Evolutionary conservation across 2,888 invertebrate genomes (phyloP).

Genomic region (Adelognathus sp.): DNA sequence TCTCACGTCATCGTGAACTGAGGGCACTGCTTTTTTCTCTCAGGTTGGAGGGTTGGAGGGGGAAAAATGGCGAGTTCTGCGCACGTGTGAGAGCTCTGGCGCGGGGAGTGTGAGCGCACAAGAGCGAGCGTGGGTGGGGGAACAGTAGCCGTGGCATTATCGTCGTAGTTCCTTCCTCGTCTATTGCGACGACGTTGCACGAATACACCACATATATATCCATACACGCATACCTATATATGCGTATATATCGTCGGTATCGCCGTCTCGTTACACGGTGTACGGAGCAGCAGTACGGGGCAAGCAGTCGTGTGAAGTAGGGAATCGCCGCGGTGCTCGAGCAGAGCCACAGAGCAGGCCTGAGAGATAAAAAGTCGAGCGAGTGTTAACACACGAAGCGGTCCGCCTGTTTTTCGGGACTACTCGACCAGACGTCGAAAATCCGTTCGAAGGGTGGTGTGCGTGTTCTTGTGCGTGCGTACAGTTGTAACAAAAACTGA

Average conservation of each 20-base stretch:
- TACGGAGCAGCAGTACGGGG: conserved; percentile 28
- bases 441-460: conserved; percentile 45
- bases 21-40: background rate
- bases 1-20: conserved; percentile 65
- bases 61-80: conserved; percentile 47
- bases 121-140: conserved; percentile 58
- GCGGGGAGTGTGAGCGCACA: too few relatives aligned
- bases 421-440: conserved; percentile 53
- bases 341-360: conserved; percentile 1
- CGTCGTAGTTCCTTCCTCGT: conserved; percentile 32
- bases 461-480: conserved; percentile 43
- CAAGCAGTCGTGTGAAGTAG: conserved; percentile 37
- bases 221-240: conserved; percentile 2
- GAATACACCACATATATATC: conserved; percentile 1
- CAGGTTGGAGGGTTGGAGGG: background rate
- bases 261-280: conserved; percentile 43
- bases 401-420: conserved; percentile 42
- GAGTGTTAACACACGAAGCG: conserved; percentile 37
- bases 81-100: conserved; percentile 68
- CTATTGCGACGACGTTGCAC: conserved; percentile 40
- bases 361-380: conserved; percentile 52
- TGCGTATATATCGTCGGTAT: conserved; percentile 35
- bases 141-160: conserved; percentile 43
- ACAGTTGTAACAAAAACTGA: background rate
- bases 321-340: conserved; percentile 26